Evolutionary conservation across 2,113 vertebrate species (phyloP).

Genomic region (Cheirogaleus medius): DNA sequence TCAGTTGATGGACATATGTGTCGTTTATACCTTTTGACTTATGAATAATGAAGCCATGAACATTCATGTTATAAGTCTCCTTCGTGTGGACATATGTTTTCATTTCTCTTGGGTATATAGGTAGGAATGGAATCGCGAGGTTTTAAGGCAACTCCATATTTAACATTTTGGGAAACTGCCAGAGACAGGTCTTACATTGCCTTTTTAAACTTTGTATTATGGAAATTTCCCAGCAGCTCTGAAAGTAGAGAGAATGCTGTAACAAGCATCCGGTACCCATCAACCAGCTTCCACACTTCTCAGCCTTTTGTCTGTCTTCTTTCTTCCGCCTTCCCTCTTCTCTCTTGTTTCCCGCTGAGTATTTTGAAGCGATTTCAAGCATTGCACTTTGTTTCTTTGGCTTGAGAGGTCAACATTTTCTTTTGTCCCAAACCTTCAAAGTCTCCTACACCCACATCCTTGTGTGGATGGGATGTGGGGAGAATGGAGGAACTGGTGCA

Average conservation of each 20-base stretch:
- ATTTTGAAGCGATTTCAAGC: neutral
- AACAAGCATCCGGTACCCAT: neutral
- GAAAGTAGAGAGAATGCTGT: neutral
- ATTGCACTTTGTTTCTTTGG: neutral
- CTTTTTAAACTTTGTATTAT: neutral
- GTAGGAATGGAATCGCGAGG: neutral
- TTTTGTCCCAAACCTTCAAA: neutral
- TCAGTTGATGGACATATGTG: neutral
- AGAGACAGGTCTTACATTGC: neutral
- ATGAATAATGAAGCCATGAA: neutral
- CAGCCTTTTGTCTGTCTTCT: neutral
- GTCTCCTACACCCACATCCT: neutral
- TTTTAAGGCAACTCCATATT: neutral
- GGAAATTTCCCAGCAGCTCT: neutral
- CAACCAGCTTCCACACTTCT: accelerated
- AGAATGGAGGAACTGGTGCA: neutral
- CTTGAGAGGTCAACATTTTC: neutral
- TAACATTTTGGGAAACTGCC: neutral
- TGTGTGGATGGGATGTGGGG: neutral
- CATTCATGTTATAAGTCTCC: accelerated
- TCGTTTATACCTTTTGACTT: neutral
- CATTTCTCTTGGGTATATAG: neutral
- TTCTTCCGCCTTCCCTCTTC: neutral
- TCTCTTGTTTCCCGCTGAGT: neutral
- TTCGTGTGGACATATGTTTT: accelerated